Base-by-base conservation (phyloP, 2,113 vertebrate species). In the Nycticryphes semicollaris region DNA sequence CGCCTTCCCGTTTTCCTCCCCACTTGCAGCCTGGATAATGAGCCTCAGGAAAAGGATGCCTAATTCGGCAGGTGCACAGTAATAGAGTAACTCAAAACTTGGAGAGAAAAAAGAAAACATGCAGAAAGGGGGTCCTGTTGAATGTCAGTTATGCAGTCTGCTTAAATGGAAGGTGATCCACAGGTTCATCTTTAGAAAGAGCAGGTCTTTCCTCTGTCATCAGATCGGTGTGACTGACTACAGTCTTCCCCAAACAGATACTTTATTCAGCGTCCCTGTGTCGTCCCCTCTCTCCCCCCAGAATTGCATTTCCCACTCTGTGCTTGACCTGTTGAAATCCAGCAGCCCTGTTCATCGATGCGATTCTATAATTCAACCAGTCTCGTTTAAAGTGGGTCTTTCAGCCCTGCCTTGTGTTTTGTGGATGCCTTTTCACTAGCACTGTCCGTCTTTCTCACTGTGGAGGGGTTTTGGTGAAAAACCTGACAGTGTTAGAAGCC, bases 11-110 rank as follows among this genome's bases (percentile, higher is more conserved):
- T 95, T 84, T 92, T 76, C 95, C 89, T 96, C 64, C 63, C 86
- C 87, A 96, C 70, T 97, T 91, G 90, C 95, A 96, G 89, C 87
- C 91, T 94, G 87, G 89, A 97, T 88, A 83, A 95, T 6, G 41
- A 94, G 90, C 90, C 92, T 77, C 76, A 89, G 60, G 37, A 12
- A 81, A 96, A 82, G 89, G 91, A 64, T 93, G 87, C 90, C 82
- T 78, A 25, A 76, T 92, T 90, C 0, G 30, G 56, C 81, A 97
- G 79, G 56, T 83, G 93, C 67, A 91, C 88, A 87, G 83, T 69
- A 91, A 84, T 54, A 94, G 87, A 91, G 62, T 70, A 54, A 93
- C 87, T 78, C 64, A 84, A 59, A 94, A 67, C 60, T 54, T 37
- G 79, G 84, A 86, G 68, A 94, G 90, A 62, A 48, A 76, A 90